Evolutionary conservation across 2,113 vertebrate genomes (phyloP).

Genomic region (Danionella cerebrum): DNA sequence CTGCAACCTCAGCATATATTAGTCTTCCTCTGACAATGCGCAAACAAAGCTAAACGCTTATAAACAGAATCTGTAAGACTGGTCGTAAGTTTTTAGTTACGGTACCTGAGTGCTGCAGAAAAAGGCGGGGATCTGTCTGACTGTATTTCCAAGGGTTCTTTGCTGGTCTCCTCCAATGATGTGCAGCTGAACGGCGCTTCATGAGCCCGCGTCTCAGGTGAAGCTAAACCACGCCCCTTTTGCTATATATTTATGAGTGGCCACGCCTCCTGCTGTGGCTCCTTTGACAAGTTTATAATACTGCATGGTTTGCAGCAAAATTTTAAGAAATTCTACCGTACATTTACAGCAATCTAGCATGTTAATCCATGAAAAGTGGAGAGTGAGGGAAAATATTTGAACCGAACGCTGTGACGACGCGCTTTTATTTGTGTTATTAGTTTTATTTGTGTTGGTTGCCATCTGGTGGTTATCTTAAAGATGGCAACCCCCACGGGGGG

Average conservation of each 20-base stretch:
- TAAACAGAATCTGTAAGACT: not conserved
- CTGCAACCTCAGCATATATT: not conserved
- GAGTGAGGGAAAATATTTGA: too few relatives aligned
- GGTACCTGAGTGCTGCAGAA: not conserved
- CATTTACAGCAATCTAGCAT: not conserved
- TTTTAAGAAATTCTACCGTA: too few relatives aligned
- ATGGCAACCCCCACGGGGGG: not conserved
- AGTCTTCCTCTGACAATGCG: not conserved
- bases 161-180: not conserved
- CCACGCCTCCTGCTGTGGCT: slow-evolving; percentile 2
- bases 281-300: too few relatives aligned
- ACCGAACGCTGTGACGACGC: not conserved
- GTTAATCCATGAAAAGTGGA: too few relatives aligned
- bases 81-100: not conserved
- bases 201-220: slow-evolving; percentile 22
- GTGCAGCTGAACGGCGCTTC: not conserved
- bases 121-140: not conserved
- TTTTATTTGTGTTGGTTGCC: slow-evolving; percentile 3
- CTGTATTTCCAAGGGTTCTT: slow-evolving; percentile 17
- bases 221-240: slow-evolving; percentile 27
- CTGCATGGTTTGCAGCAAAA: too few relatives aligned
- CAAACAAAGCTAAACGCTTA: not conserved
- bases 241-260: slow-evolving; percentile 7
- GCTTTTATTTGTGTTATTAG: too few relatives aligned
- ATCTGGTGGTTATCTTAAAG: slow-evolving; percentile 4